Base-by-base conservation (phyloP, 2,797 vertebrate genomes). In the Microchirus variegatus region DNA sequence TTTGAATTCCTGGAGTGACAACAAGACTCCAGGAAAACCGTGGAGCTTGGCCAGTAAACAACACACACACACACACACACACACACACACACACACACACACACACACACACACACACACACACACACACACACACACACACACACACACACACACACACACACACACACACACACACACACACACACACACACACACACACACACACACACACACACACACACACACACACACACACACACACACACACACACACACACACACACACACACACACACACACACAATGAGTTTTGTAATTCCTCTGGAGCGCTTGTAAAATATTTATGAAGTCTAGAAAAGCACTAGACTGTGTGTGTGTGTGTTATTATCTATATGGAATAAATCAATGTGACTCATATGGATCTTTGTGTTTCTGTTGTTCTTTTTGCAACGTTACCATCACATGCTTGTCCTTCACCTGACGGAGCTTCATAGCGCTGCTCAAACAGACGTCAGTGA, bases 281-380 rank as follows among this genome's bases (percentile, higher is more conserved):
- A 63, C 49, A 49, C 43, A 31, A 31, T 31, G 31, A 6, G 31
- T 31, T 31, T 5, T 53, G 43, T 45, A 60, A 78, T 65, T 65
- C 56, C 35, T 60, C 59, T 26, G 50, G 63, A 70, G 52, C 63
- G 1, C 41, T 62, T 36, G 36, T 64, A 12, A 80, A 83, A 59
- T 75, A 75, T 73, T 67, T 38, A 70, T 16, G 12, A 26, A 19
- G 53, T 52, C 26, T 55, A 31, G 7, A 45, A 59, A 53, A 69
- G 22, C 43, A 50, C 53, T 35, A 31, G 9, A 15, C 36, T 16
- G 40, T 19, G 18, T 47, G 22, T 22, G 22, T 22, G 22, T 22
- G 31, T 31, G 2, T 31, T 31, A 8, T 31, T 31, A 31, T 5
- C 31, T 31, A 8, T 31, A 31, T 31, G 31, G 7, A 31, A 31